Evolutionary conservation across 2,888 invertebrate genomes (phyloP), one percentile per base, ranked within the genome.

Genomic region (Chrysina gloriosa): DNA sequence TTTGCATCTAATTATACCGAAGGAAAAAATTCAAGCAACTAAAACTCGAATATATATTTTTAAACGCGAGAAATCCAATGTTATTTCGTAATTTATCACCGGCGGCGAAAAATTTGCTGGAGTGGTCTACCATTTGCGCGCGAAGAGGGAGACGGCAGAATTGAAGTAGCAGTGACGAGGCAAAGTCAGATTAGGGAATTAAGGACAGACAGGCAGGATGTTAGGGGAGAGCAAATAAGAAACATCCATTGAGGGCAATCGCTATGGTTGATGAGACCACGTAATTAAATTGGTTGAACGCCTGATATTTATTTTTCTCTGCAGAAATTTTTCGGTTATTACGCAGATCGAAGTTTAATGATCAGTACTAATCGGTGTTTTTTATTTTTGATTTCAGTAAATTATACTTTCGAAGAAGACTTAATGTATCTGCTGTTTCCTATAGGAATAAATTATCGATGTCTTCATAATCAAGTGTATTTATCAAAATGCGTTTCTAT

Each of bases 11-110:
- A 58, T 58, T 58, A 58, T 42, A 14, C 9, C 25, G 16, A 16
- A 19, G 14, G 42, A 23, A 58, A 58, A 11, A 16, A 58, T 9
- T 58, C 5, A 16, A 6, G 29, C 52, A 9, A 29, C 16, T 52
- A 52, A 52, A 48, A 52, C 11, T 6, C 29, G 42, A 14, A 31
- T 11, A 52, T 52, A n/a, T n/a, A n/a, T 39, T 39, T 39, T 25
- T 19, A 39, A 42, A 58, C 11, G 25, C 9, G 25, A 42, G 27
- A 2, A 58, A 42, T 58, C 14, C 14, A 27, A 58, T 25, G 36
- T 39, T 58, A 58, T 58, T 58, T 58, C 14, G 58, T 42, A 42
- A 58, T 58, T 58, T 58, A 58, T 58, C 58, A 58, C 39, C 11
- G 42, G 27, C 42, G 39, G 27, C 42, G 25, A 42, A 52, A 52